Evolutionary conservation across 2,113 vertebrate species (phyloP).

Genomic region (Sciurus niger): DNA sequence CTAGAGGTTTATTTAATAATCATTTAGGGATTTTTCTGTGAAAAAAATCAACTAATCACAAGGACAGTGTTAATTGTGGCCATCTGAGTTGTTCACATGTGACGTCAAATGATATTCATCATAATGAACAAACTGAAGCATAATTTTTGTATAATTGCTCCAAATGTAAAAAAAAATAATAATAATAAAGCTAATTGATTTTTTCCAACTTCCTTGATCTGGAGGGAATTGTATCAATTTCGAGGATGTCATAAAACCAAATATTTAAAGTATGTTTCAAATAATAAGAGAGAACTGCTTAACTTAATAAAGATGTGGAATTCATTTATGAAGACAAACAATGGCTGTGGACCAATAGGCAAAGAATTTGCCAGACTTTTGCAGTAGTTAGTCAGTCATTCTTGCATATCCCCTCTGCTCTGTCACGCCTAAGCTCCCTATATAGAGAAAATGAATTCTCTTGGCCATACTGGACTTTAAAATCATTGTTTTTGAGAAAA

Average conservation of each 20-base stretch:
- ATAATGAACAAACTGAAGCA: slow-evolving; percentile 72
- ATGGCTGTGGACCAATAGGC: slow-evolving; percentile 88
- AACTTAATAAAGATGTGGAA: slow-evolving; percentile 92
- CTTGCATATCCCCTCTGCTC: slow-evolving; percentile 74
- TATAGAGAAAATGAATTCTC: slow-evolving; percentile 85
- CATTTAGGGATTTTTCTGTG: slow-evolving; percentile 56
- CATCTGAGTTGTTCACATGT: slow-evolving; percentile 46
- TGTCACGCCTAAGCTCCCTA: slow-evolving; percentile 76
- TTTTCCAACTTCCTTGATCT: slow-evolving; percentile 85
- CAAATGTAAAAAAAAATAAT: slow-evolving; percentile 81
- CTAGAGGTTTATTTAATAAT: neutral
- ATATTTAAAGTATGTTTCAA: slow-evolving; percentile 92
- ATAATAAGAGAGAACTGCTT: slow-evolving; percentile 89
- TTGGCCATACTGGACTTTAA: slow-evolving; percentile 80
- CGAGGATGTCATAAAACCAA: slow-evolving; percentile 89
- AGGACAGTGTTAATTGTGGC: slow-evolving; percentile 70
- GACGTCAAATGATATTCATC: slow-evolving; percentile 65
- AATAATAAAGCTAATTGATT: slow-evolving; percentile 85
- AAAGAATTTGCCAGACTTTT: slow-evolving; percentile 89
- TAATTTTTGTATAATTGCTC: slow-evolving; percentile 84
- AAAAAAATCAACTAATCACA: slow-evolving; percentile 47
- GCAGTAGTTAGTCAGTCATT: slow-evolving; percentile 79
- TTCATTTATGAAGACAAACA: slow-evolving; percentile 91
- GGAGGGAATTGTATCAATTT: slow-evolving; percentile 87
- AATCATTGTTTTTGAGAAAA: slow-evolving; percentile 84